Evolutionary conservation across 2,888 invertebrate species (phyloP).

Genomic region (Zaprionus bogoriensis): DNA sequence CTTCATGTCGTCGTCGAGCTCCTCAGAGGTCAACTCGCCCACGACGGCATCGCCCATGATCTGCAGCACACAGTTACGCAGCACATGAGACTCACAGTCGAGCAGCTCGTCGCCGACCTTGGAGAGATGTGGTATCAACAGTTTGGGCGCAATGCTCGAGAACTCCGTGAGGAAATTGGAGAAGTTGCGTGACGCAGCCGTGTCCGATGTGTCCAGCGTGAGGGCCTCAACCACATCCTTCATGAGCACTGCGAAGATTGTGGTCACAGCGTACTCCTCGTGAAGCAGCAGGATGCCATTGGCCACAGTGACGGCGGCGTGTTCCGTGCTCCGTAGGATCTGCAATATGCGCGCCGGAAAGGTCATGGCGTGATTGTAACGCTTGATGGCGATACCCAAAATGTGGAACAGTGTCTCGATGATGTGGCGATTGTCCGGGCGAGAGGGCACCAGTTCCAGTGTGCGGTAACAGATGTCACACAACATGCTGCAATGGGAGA

Average conservation of each 20-base stretch:
- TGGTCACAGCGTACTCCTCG: constrained; percentile 81
- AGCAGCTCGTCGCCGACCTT: constrained; percentile 81
- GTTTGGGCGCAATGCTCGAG: constrained; percentile 76
- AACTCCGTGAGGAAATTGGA: constrained; percentile 82
- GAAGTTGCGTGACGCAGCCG: constrained; percentile 79
- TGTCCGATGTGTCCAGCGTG: constrained; percentile 76
- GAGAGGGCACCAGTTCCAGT: constrained; percentile 83
- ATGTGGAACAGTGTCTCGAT: constrained; percentile 90
- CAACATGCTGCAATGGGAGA: constrained; percentile 75
- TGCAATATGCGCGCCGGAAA: constrained; percentile 89
- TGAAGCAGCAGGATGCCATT: constrained; percentile 79
- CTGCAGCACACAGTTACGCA: constrained; percentile 92
- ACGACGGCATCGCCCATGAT: constrained; percentile 92
- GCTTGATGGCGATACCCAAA: constrained; percentile 90
- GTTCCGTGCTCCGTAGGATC: constrained; percentile 82
- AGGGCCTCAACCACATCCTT: constrained; percentile 81
- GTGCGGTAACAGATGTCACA: constrained; percentile 82
- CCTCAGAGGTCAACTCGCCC: constrained; percentile 88
- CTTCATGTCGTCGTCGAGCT: constrained; percentile 87
- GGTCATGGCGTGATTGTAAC: constrained; percentile 91
- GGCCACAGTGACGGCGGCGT: constrained; percentile 78
- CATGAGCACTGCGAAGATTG: constrained; percentile 80
- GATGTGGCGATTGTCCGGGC: constrained; percentile 85
- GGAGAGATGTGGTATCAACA: constrained; percentile 82
- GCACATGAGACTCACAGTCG: constrained; percentile 85